phyloP scores from a whole-genome alignment of 2,113 vertebrate genomes.

The Apaloderma vittatum region DNA sequence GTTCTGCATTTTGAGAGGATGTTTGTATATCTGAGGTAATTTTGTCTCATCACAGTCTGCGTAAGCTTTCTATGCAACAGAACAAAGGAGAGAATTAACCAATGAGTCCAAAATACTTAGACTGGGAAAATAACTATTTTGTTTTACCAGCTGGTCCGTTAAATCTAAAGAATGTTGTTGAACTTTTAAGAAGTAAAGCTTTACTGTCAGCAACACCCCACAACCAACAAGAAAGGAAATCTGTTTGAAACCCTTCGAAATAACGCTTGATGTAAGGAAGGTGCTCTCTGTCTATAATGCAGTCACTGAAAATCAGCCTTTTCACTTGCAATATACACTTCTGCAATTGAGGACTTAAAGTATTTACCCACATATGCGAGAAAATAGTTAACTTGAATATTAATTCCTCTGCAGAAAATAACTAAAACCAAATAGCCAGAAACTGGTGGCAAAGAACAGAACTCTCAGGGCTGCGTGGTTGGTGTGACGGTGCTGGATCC shows the following conservation, averaged over 20 bases:
- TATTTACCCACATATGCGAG: background rate
- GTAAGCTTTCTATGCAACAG: background rate
- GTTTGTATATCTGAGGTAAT: background rate
- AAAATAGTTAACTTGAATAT: background rate
- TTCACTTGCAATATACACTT: background rate
- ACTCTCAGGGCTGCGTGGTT: background rate
- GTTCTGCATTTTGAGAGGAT: constrained; percentile 35
- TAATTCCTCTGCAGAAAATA: background rate
- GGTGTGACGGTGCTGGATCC: background rate
- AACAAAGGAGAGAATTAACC: constrained; percentile 22
- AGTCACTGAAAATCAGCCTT: background rate
- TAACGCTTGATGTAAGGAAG: background rate
- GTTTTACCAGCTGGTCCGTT: background rate
- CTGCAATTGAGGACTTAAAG: background rate
- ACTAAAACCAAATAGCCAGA: background rate
- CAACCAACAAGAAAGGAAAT: background rate
- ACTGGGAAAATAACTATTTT: background rate
- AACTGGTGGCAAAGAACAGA: background rate
- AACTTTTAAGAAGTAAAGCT: background rate
- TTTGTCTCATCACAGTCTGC: constrained; percentile 12
- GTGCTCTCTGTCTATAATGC: background rate
- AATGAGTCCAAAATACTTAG: background rate
- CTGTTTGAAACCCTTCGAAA: background rate
- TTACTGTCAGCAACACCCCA: background rate
- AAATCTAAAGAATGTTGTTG: background rate